Conservation (phyloP, 2,888 invertebrate genomes). For the Eulithis testata region DNA sequence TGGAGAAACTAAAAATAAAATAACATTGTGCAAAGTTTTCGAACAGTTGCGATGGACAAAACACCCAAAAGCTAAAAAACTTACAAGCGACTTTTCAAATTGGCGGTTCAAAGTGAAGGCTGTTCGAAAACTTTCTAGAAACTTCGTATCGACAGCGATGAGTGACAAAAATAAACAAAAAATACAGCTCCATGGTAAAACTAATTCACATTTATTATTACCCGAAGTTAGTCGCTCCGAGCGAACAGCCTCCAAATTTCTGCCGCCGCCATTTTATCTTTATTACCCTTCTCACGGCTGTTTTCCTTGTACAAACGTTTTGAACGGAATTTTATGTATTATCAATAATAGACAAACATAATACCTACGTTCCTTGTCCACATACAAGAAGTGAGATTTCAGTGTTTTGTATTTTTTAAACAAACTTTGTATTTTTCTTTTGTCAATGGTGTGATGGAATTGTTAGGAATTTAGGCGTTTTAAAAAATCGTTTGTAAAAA, state of each 20-base stretch:
- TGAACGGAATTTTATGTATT: conserved; percentile 88
- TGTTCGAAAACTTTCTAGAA: conserved; percentile 87
- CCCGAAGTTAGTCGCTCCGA: conserved; percentile 77
- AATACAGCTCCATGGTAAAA: conserved; percentile 69
- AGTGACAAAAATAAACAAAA: conserved; percentile 67
- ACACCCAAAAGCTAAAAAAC: conserved; percentile 64
- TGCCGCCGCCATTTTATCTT: conserved; percentile 79
- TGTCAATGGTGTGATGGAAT: no score
- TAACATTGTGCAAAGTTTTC: conserved; percentile 83
- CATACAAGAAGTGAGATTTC: background rate
- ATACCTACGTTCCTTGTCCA: background rate
- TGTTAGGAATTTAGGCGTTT: no score
- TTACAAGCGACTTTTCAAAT: conserved; percentile 66
- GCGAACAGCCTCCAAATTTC: conserved; percentile 85
- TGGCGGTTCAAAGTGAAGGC: conserved; percentile 85
- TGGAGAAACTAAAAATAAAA: conserved; percentile 13
- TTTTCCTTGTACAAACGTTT: conserved; percentile 71
- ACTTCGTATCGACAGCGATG: conserved; percentile 66
- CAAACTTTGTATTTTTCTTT: background rate
- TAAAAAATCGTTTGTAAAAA: conserved; percentile 2
- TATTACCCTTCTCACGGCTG: conserved; percentile 63
- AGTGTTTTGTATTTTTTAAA: conserved; percentile 5
- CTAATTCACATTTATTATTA: conserved; percentile 69
- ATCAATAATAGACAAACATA: conserved; percentile 26
- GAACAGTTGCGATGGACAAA: conserved; percentile 81